Evolutionary conservation across 2,888 invertebrate species (phyloP), one percentile per base, ranked within the genome.

Genomic region (Cinara cedri): DNA sequence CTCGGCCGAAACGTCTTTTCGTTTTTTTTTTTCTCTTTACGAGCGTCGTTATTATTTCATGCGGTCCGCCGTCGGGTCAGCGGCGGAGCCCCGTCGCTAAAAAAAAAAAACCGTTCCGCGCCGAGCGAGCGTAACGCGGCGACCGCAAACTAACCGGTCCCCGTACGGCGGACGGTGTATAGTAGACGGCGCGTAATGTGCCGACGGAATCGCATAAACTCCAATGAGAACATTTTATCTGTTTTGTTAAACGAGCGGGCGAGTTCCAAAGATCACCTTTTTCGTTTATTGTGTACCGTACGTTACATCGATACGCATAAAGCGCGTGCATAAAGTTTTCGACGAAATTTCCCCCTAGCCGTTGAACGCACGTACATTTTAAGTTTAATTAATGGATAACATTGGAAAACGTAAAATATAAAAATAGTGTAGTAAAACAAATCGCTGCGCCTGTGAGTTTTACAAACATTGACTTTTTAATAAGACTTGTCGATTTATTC

Each of bases 401-500:
- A 34, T 66, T 82, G 96, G 85, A 96, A 90, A 84, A 96, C 91
- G 91, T 94, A 87, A 96, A 96, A 86, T 96, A 96, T 21, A 96
- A 87, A 82, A 96, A 88, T 85, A 96, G 89, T 74, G 96, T 92
- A 82, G 95, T 87, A 76, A 95, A 86, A 83, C 93, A 90, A 82
- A 95, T 90, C 62, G 91, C 91, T 14, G 91, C 95, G 3, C 93
- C 94, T 0, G 95, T 94, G 81, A 90, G 92, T 87, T 98, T 98
- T 80, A 96, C 93, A 84, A 96, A 94, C 89, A 96, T 93, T 3
- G 97, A 97, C 86, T 96, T 94, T 83, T 95, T 92, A 87, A 98
- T 98, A 82, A 98, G 89, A 88, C 94, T 93, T 46, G 94, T 93
- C 24, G 99, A 98, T 86, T 99, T 98, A 86, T 98, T 98, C 87